Evolutionary conservation across 2,888 invertebrate species (phyloP), one percentile per base, ranked within the genome.

Genomic region (Dynastes hyllus): DNA sequence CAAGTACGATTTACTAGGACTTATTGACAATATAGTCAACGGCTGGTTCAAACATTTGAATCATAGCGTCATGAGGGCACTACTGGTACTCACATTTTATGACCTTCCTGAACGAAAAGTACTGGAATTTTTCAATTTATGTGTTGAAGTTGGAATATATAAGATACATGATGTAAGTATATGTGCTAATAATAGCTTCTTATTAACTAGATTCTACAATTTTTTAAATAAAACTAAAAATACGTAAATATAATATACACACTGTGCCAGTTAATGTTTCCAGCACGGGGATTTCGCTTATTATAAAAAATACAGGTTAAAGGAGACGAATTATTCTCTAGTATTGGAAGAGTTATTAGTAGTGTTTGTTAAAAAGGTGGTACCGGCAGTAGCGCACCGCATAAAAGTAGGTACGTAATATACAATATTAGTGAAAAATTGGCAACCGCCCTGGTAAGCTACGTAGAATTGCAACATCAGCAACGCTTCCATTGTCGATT

Each of bases 41-140:
- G 67, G 80, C n/a, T 80, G 80, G 80, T 80, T 75, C 29, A 77
- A 80, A 45, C 53, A 66, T 16, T 61, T 80, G 50, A 77, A 63
- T 11, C 63, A 61, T 2, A 75, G 65, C 11, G 63, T 78, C 13
- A 40, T 80, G 71, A 77, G 80, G 11, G 77, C 75, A 9, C 37
- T 77, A 16, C 32, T 80, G 13, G 58, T 78, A 27, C 63, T 50
- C 1, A 61, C 29, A 5, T 78, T 50, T 51, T 32, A 55, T 16
- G 77, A 79, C n/a, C 32, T 80, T 9, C 53, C 80, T 5, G 77
- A 75, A 8, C 50, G 27, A 37, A 80, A 77, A 27, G 63, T 78
- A n/a, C 16, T 78, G 53, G 77, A 80, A 5, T 58, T 80, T 58
- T 80, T 77, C 27, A 55, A 77, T 37, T 50, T 79, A 11, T 77